These are phyloP conservation scores for Chrysotoxum bicinctum DNA, from an alignment of 2,888 invertebrate genomes.

Conservation along the genomic window DNA sequence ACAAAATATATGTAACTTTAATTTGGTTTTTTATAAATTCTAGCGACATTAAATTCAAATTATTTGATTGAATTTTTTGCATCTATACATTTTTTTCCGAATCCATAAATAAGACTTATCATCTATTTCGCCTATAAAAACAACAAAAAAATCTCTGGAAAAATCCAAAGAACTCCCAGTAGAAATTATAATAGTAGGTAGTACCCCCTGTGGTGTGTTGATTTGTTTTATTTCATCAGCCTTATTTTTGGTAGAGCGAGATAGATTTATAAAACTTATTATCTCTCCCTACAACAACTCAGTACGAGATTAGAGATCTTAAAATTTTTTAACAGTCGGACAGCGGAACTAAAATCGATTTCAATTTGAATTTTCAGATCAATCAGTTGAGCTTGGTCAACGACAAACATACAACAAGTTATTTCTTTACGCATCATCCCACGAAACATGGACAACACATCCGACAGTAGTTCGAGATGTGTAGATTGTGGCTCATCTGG, in stretches of 20 bases:
- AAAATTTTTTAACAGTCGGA: conserved; percentile 4
- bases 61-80: no score
- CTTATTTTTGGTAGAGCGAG: not conserved
- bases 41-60: no score
- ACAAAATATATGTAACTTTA: no score
- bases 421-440: conserved; percentile 6
- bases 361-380: conserved; percentile 66
- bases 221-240: not conserved
- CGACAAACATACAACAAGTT: conserved; percentile 44
- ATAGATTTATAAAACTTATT: conserved; percentile 22
- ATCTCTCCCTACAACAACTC: conserved; percentile 31
- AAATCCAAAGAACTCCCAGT: not conserved
- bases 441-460: conserved; percentile 56
- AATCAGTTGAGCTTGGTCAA: conserved; percentile 63
- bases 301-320: conserved; percentile 33
- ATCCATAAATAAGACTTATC: not conserved
- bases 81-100: not conserved
- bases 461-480: conserved; percentile 42
- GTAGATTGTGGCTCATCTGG: conserved; percentile 55
- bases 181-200: not conserved
- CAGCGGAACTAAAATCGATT: conserved; percentile 60
- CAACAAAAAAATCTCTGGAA: not conserved
- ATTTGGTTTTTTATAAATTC: no score
- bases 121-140: not conserved
- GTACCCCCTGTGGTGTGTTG: conserved; percentile 41